phyloP scores from a whole-genome alignment of 2,113 vertebrate species.

The Castor canadensis region DNA sequence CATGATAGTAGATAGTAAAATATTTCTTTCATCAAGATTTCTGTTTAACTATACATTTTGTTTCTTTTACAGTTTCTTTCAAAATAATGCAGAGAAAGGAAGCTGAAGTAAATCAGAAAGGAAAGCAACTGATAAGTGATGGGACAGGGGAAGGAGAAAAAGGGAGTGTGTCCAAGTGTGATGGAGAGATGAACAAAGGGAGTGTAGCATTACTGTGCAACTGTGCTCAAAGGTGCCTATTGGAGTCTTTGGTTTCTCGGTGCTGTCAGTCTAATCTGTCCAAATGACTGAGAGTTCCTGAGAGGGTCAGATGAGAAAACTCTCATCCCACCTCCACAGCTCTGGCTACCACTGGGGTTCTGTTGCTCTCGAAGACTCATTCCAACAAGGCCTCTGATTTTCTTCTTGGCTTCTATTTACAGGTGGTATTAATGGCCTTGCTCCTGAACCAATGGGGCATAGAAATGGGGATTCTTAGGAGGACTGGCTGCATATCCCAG shows the following conservation, averaged over 20 bases:
- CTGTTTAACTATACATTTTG: neutral
- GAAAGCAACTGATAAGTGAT: neutral
- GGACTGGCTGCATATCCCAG: accelerated
- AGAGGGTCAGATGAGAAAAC: neutral
- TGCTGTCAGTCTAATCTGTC: neutral
- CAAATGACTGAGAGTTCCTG: neutral
- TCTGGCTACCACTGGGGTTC: neutral
- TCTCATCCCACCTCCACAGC: neutral
- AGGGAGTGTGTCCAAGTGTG: no score
- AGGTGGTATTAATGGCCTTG: neutral
- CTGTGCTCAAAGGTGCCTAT: accelerated
- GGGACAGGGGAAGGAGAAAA: neutral
- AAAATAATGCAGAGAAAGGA: neutral
- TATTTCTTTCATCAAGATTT: neutral
- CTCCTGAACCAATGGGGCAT: neutral
- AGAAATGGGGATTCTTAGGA: neutral
- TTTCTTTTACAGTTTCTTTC: neutral
- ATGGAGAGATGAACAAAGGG: neutral
- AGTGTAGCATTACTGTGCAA: accelerated
- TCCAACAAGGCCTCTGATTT: neutral
- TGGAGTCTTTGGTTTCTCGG: neutral
- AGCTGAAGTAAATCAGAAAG: neutral
- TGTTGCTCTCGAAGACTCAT: neutral
- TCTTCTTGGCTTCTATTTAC: neutral
- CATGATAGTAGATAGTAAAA: neutral